phyloP scores from a whole-genome alignment of 2,113 vertebrate species.

The Strigops habroptila region DNA sequence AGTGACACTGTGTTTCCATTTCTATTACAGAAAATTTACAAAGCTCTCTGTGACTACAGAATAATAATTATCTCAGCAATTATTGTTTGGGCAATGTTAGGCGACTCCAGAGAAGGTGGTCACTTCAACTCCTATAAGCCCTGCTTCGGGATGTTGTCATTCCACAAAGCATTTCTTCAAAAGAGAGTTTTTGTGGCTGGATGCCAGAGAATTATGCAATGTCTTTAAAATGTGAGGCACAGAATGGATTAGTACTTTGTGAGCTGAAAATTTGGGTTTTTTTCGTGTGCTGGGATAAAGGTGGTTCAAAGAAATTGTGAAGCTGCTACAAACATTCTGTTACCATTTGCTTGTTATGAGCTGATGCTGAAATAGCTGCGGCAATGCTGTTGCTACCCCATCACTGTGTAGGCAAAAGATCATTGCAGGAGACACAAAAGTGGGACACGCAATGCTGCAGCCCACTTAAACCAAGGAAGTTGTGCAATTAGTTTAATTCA shows the following conservation, averaged over 20 bases:
- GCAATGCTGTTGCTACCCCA: background rate
- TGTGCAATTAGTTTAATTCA: slow-evolving; percentile 42
- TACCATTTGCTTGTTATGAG: background rate
- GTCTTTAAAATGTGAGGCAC: slow-evolving; percentile 23
- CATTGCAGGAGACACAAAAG: background rate
- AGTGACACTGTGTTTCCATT: background rate
- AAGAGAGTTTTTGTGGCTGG: background rate
- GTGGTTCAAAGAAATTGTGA: slow-evolving; percentile 12
- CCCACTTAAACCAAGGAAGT: background rate
- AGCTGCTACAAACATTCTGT: background rate
- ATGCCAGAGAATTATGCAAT: slow-evolving; percentile 31
- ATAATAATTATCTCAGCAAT: background rate
- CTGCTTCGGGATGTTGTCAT: background rate
- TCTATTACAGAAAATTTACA: background rate
- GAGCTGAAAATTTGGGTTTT: background rate
- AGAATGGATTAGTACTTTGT: background rate
- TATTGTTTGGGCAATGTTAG: background rate
- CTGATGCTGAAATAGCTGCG: background rate
- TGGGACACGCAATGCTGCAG: background rate
- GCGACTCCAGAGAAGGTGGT: background rate
- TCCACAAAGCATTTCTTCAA: slow-evolving; percentile 18
- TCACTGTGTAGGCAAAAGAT: slow-evolving; percentile 8
- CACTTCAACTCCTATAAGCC: background rate
- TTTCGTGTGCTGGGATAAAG: background rate
- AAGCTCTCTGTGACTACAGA: background rate